A percentile compares a stretch with the other conserved stretches of the same genome.
phyloP scores from a whole-genome alignment of 2,113 vertebrate species.

The Cariama cristata region DNA sequence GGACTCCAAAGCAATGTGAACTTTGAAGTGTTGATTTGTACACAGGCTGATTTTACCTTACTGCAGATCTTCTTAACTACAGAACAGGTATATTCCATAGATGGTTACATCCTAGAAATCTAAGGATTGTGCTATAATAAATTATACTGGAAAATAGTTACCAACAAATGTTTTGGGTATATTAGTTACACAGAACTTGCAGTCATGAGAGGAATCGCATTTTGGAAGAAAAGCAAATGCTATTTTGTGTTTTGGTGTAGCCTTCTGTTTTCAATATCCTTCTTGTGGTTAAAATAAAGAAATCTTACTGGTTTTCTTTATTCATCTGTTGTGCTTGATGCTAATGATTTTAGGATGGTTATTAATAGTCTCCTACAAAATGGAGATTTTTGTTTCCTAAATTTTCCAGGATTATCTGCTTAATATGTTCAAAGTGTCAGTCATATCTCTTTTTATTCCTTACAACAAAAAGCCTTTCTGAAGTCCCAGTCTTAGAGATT shows the following conservation, averaged over 20 bases:
- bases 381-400: neutral
- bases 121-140: neutral
- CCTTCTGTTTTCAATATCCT: neutral
- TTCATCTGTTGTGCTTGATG: neutral
- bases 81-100: neutral
- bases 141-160: neutral
- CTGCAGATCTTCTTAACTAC: neutral
- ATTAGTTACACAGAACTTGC: neutral
- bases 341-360: neutral
- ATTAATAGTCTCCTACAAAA: neutral
- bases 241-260: neutral
- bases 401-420: neutral
- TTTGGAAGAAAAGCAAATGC: neutral
- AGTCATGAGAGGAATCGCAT: neutral
- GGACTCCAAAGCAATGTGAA: neutral
- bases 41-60: neutral
- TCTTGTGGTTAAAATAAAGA: neutral
- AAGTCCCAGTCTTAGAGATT: neutral
- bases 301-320: neutral
- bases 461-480: neutral
- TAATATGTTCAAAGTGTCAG: neutral
- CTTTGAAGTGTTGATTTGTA: neutral
- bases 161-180: fast-evolving
- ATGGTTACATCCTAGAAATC: neutral
- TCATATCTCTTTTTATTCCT: neutral